A percentile compares a stretch with the other conserved stretches of the same genome.
These are phyloP conservation scores for Melanargia galathea DNA, from an alignment of 2,888 invertebrate species.

Conservation along the genomic window DNA sequence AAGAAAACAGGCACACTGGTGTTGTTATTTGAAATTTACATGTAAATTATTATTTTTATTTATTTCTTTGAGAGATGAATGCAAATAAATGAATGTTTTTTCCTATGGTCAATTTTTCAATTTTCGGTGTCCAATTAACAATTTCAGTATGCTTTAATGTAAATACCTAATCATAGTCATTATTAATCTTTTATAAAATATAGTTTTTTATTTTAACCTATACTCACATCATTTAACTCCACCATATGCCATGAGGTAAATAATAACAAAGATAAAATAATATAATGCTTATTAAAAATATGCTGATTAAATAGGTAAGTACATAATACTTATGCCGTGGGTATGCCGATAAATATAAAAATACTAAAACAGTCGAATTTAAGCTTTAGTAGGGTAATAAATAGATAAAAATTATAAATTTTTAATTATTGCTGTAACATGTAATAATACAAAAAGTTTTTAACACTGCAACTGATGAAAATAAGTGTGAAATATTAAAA, in stretches of 20 bases:
- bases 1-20: conserved; percentile 63
- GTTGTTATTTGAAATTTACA: conserved; percentile 27
- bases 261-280: not conserved
- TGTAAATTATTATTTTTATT: not conserved
- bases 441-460: not conserved
- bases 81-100: not conserved
- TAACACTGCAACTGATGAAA: conserved; percentile 1
- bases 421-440: not conserved
- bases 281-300: conserved; percentile 4
- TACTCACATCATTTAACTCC: not conserved
- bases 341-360: not conserved
- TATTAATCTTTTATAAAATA: too few relatives aligned
- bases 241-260: not conserved
- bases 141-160: too few relatives aligned
- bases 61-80: conserved; percentile 8
- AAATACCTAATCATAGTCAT: too few relatives aligned
- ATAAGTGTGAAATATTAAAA: not conserved
- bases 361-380: not conserved
- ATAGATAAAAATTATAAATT: too few relatives aligned
- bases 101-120: not conserved
- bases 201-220: too few relatives aligned
- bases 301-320: not conserved
- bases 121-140: not conserved
- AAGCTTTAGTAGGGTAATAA: too few relatives aligned
- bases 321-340: not conserved